Evolutionary conservation across 2,888 invertebrate genomes (phyloP).

Genomic region (Noctua fimbriata): DNA sequence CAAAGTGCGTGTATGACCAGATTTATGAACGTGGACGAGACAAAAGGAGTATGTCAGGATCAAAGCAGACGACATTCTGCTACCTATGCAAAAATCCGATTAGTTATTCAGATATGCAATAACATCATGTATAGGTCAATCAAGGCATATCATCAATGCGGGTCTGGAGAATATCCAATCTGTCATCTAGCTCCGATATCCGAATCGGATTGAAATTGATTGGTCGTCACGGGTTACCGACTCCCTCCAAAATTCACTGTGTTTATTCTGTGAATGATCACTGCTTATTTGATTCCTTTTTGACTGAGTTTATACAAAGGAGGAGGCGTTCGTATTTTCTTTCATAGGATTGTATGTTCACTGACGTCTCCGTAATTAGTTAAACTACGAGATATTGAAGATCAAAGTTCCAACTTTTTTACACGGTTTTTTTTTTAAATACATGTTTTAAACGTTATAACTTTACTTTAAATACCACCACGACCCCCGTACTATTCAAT

Average conservation of each 20-base stretch:
- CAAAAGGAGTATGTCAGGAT: too few relatives aligned
- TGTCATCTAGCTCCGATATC: not conserved
- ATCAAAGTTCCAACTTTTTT: too few relatives aligned
- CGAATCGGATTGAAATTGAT: constrained; percentile 9
- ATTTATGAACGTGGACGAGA: too few relatives aligned
- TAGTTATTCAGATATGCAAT: not conserved
- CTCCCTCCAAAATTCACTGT: not conserved
- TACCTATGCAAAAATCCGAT: not conserved
- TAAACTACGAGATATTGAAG: too few relatives aligned
- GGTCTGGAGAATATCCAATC: constrained; percentile 14
- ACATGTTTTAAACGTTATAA: too few relatives aligned
- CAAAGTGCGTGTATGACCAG: too few relatives aligned
- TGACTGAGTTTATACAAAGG: not conserved
- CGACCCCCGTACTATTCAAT: too few relatives aligned
- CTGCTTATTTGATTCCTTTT: not conserved
- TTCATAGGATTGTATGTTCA: too few relatives aligned
- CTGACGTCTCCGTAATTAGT: too few relatives aligned
- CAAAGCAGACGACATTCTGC: too few relatives aligned
- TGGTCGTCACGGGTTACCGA: not conserved
- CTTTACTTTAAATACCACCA: too few relatives aligned
- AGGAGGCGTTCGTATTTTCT: not conserved
- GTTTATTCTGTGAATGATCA: not conserved
- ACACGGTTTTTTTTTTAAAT: too few relatives aligned
- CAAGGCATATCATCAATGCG: constrained; percentile 2
- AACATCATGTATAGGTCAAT: not conserved